phyloP scores from a whole-genome alignment of 1,140 invertebrate genomes.

The Meloidogyne hapla region DNA sequence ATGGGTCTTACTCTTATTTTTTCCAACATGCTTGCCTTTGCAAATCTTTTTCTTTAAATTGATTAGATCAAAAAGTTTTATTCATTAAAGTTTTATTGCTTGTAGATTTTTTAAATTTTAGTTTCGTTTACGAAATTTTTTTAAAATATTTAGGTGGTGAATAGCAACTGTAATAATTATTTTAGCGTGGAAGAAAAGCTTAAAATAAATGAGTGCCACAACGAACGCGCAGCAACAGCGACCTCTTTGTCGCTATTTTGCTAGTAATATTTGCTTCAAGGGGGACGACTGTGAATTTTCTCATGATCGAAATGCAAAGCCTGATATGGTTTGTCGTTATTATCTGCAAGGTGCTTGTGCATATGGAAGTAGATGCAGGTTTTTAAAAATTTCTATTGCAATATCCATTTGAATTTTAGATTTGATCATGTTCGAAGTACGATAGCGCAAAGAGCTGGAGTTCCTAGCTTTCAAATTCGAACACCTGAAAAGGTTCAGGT shows the following conservation, averaged over 20 bases:
- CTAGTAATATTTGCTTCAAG: slow-evolving; percentile 37
- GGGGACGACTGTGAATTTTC: slow-evolving; percentile 42
- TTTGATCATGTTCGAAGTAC: slow-evolving; percentile 31
- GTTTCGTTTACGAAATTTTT: too few species aligned
- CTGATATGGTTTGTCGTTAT: slow-evolving; percentile 37
- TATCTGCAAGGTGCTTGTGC: slow-evolving; percentile 37
- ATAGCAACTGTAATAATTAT: background rate
- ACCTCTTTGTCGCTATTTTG: slow-evolving; percentile 39
- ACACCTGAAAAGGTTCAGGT: background rate
- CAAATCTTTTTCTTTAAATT: too few species aligned
- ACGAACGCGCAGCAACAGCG: background rate
- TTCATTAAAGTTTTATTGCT: too few species aligned
- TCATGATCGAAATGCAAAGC: slow-evolving; percentile 38
- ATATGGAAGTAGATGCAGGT: slow-evolving; percentile 37
- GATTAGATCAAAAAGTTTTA: too few species aligned
- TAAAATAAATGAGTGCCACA: background rate
- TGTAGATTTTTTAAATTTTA: too few species aligned
- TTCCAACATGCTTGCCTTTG: too few species aligned
- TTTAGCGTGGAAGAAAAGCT: background rate
- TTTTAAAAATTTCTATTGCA: background rate
- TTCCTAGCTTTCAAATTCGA: background rate
- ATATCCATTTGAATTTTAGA: background rate
- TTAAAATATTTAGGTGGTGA: too few species aligned
- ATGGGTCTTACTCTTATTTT: too few species aligned
- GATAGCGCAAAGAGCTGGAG: background rate